Evolutionary conservation across 2,888 invertebrate genomes (phyloP), one percentile per base, ranked within the genome.

Genomic region (Thera obeliscata): DNA sequence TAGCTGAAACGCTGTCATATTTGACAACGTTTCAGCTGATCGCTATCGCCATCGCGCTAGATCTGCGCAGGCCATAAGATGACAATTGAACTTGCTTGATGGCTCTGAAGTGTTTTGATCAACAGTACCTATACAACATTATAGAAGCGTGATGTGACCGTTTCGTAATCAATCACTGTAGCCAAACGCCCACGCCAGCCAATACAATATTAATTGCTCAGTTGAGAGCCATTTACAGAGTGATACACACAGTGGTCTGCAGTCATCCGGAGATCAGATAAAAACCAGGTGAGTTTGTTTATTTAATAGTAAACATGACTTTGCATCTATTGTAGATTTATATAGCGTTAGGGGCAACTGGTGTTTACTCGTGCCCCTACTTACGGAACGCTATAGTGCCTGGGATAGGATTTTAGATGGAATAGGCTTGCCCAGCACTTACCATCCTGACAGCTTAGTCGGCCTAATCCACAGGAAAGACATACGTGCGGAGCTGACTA

Each of bases 151-250:
- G 12, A 66, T 65, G 68, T 33, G 65, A 68, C 56, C 59, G 65
- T 72, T 64, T 66, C 71, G 63, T 52, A 69, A 75, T 75, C 72
- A 75, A 75, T 75, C 75, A 67, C 49, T 1, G 52, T 52, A 5
- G 74, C 75, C 75, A 75, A 75, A 66, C 70, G 65, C 75, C 75
- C 67, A 72, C 73, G 61, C 35, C 41, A 54, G 66, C 71, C 64
- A 46, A 75, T 65, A 65, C 67, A 61, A 67, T 72, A 69, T 71
- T 71, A 75, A 75, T 75, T 67, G 62, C 64, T 70, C 71, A 75
- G 72, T 73, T 61, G 64, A 61, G 69, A 69, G 61, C 66, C 41
- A 66, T 67, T 68, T 64, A 67, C 61, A 60, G 69, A 66, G 69
- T 71, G 70, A 61, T 66, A 54, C 12, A 54, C 12, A 66, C 62